phyloP scores from a whole-genome alignment of 2,797 vertebrate species.

The Bradypodion ventrale region DNA sequence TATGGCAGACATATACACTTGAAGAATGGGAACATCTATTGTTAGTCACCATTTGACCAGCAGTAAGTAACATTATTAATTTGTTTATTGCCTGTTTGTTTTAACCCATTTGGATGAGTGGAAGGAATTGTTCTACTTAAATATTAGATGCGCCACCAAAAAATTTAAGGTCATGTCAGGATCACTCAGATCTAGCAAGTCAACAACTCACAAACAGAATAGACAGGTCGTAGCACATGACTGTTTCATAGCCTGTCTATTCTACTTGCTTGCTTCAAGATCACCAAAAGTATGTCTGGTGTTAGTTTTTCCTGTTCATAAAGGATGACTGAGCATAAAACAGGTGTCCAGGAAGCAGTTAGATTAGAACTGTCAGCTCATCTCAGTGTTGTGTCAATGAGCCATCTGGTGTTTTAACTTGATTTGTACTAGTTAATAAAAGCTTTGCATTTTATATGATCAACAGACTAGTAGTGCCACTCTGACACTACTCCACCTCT shows the following conservation, averaged over 20 bases:
- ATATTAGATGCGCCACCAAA: not conserved
- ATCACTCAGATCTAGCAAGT: not conserved
- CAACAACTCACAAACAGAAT: not conserved
- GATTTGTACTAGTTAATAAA: not conserved
- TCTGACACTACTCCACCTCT: not conserved
- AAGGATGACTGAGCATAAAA: not conserved
- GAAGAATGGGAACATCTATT: not conserved
- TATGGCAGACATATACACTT: not conserved
- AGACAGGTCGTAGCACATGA: not conserved
- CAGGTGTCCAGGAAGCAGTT: not conserved
- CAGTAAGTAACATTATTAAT: not conserved
- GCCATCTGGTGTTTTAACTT: slow-evolving; percentile 1
- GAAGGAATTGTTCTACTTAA: not conserved
- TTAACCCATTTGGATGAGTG: not conserved
- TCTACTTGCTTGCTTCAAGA: not conserved
- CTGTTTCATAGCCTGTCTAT: not conserved
- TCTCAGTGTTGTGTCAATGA: not conserved
- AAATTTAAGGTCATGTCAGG: not conserved
- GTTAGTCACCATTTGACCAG: not conserved
- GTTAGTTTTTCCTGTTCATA: not conserved
- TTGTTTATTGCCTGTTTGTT: not conserved
- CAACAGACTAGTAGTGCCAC: not conserved
- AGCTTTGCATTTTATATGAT: not conserved
- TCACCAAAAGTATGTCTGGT: not conserved
- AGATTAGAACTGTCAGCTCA: not conserved